Evolutionary conservation across 2,888 invertebrate species (phyloP).

Genomic region (Brachypalpus laphriformis): DNA sequence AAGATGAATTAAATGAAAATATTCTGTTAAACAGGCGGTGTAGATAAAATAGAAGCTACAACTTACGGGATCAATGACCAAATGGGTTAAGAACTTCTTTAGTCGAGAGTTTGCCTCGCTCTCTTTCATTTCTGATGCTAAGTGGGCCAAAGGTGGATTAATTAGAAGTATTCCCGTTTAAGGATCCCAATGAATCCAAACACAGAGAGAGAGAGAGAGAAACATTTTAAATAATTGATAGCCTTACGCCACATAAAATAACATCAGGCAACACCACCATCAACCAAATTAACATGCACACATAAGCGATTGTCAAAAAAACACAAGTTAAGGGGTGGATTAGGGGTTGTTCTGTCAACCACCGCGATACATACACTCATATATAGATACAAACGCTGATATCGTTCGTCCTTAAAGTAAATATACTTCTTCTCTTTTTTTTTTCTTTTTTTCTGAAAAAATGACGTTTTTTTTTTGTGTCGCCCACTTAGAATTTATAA

Average conservation of each 20-base stretch:
- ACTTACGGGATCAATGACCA: constrained; percentile 64
- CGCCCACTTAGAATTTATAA: constrained; percentile 47
- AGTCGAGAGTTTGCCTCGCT: constrained; percentile 5
- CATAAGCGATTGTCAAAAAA: background rate
- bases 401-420: constrained; percentile 9
- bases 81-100: constrained; percentile 54
- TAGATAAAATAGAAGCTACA: constrained; percentile 35
- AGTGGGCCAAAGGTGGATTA: constrained; percentile 43
- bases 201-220: background rate
- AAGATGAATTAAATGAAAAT: constrained; percentile 60
- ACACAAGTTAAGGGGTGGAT: constrained; percentile 28
- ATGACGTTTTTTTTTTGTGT: constrained; percentile 21
- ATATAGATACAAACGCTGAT: background rate
- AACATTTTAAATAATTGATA: constrained; percentile 14
- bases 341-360: constrained; percentile 16
- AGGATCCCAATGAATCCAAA: constrained; percentile 8
- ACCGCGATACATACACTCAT: background rate
- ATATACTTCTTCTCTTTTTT: background rate
- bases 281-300: constrained; percentile 5
- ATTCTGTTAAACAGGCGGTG: constrained; percentile 44
- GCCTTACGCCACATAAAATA: constrained; percentile 9
- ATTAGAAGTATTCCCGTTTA: constrained; percentile 32
- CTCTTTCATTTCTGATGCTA: background rate
- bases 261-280: constrained; percentile 9
- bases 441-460: background rate